A percentile compares a stretch with the other conserved stretches of the same genome.
phyloP scores from a whole-genome alignment of 53 echinoderm and acorn worm genomes.

The Paracentrotus lividus region DNA sequence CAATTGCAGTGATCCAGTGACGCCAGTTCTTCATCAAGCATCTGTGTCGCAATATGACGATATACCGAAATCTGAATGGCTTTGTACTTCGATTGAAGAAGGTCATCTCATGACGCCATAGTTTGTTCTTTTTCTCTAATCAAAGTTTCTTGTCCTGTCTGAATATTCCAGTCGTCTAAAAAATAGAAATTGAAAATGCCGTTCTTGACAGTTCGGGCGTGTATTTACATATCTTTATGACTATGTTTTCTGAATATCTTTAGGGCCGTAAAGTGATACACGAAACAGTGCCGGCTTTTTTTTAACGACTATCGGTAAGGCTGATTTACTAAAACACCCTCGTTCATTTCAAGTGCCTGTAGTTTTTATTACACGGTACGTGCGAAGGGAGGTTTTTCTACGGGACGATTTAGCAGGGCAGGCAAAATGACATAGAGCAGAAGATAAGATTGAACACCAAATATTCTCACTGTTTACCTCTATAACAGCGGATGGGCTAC shows the following conservation, averaged over 20 bases:
- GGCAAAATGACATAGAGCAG: neutral
- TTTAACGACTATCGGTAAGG: neutral
- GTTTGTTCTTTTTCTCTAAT: too few relatives aligned
- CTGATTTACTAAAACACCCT: constrained; percentile 45
- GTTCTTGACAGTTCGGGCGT: neutral
- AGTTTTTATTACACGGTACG: neutral
- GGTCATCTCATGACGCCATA: too few relatives aligned
- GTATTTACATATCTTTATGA: constrained; percentile 29
- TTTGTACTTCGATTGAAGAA: too few relatives aligned
- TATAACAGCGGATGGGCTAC: neutral
- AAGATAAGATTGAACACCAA: neutral
- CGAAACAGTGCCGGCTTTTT: neutral
- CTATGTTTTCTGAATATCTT: neutral
- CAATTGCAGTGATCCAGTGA: too few relatives aligned
- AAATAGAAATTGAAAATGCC: neutral
- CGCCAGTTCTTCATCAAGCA: too few relatives aligned
- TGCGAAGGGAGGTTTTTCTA: neutral
- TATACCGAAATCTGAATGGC: too few relatives aligned
- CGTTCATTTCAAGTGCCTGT: neutral
- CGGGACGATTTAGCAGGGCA: neutral
- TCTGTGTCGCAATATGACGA: too few relatives aligned
- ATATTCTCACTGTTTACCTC: neutral
- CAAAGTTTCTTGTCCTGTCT: neutral
- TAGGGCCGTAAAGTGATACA: constrained; percentile 3
- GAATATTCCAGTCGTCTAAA: too few relatives aligned